Conservation (phyloP, 2,113 vertebrate species). For the Oreotrochilus melanogaster region DNA sequence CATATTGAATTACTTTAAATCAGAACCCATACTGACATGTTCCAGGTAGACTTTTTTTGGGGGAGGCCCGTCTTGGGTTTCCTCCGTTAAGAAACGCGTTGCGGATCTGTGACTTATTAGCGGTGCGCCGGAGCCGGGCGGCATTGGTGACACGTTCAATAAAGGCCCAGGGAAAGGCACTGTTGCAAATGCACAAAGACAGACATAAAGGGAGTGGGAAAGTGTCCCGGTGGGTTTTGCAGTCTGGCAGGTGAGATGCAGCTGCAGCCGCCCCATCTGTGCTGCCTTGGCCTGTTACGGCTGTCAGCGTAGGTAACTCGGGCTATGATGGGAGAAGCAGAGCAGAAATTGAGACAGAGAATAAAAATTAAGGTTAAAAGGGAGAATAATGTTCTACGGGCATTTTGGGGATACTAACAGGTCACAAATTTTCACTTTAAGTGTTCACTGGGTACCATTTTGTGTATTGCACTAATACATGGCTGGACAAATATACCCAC, state of each 20-base stretch:
- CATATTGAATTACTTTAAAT: conserved; percentile 37
- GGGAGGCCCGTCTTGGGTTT: conserved; percentile 24
- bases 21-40: neutral
- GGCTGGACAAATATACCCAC: conserved; percentile 50
- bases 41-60: neutral
- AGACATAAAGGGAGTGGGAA: conserved; percentile 67
- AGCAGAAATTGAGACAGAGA: conserved; percentile 71
- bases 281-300: conserved; percentile 71
- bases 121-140: neutral
- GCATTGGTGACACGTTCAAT: conserved; percentile 59
- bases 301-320: conserved; percentile 61
- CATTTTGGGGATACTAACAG: conserved; percentile 65
- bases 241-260: conserved; percentile 79
- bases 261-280: conserved; percentile 79
- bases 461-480: conserved; percentile 27
- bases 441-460: conserved; percentile 45
- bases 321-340: conserved; percentile 69
- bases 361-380: conserved; percentile 73
- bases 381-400: conserved; percentile 59
- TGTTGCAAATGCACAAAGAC: conserved; percentile 74
- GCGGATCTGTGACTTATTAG: neutral
- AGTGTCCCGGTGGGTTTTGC: conserved; percentile 73
- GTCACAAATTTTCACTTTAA: conserved; percentile 66
- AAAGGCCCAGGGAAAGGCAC: conserved; percentile 73
- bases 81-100: neutral